phyloP scores from a whole-genome alignment of 2,797 vertebrate species.

The Chloroceryle amazona region DNA sequence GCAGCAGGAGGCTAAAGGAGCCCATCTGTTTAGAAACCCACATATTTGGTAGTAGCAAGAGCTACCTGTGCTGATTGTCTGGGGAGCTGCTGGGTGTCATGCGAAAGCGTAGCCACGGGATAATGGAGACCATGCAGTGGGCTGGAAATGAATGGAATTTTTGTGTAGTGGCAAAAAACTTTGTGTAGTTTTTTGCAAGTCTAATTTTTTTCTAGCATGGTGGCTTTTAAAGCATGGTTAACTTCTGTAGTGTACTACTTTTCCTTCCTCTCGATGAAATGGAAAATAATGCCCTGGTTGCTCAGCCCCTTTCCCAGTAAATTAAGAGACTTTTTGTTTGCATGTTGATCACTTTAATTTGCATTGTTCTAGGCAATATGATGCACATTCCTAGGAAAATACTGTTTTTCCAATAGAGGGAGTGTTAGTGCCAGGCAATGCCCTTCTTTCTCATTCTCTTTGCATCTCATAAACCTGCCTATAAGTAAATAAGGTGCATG shows the following conservation, averaged over 20 bases:
- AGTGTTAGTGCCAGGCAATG: constrained; percentile 66
- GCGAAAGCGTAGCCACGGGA: background rate
- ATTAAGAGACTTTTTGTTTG: background rate
- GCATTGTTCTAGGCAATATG: background rate
- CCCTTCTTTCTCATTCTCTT: constrained; percentile 18
- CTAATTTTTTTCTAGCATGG: background rate
- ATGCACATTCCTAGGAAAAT: constrained; percentile 35
- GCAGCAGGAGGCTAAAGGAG: background rate
- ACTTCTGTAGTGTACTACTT: background rate
- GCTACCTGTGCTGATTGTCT: background rate
- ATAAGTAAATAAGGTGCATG: background rate
- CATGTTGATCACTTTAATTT: background rate
- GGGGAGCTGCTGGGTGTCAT: background rate
- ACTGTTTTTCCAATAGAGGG: constrained; percentile 73
- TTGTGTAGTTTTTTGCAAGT: background rate
- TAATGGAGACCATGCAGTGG: background rate
- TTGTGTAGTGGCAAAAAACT: background rate
- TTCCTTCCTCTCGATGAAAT: background rate
- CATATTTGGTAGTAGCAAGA: background rate
- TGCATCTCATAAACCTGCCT: background rate
- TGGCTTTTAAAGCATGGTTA: background rate
- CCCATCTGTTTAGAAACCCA: background rate
- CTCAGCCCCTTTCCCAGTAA: background rate
- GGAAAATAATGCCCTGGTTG: background rate
- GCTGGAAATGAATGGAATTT: background rate